These are phyloP conservation scores for Pogonocherus hispidulus DNA, from an alignment of 2,888 invertebrate species.

Conservation along the genomic window DNA sequence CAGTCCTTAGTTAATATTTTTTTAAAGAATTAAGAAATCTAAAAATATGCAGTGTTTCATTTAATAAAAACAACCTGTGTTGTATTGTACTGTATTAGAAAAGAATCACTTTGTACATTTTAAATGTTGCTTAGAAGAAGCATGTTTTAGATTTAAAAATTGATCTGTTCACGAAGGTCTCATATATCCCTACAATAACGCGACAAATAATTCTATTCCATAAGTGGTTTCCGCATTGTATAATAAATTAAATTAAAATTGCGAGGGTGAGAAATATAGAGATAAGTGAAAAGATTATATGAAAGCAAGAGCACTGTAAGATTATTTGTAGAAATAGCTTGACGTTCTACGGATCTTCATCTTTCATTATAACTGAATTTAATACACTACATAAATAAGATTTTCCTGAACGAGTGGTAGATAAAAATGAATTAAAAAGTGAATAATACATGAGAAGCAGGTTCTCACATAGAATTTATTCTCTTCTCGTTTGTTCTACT, in stretches of 20 bases:
- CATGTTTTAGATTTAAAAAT: no score
- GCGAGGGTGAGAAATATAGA: not conserved
- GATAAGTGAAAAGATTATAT: conserved; percentile 9
- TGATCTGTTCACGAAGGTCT: no score
- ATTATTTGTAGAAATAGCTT: not conserved
- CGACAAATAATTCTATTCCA: no score
- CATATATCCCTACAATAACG: no score
- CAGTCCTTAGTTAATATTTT: no score
- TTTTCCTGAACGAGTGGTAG: not conserved
- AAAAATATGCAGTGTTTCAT: no score
- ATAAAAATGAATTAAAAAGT: not conserved
- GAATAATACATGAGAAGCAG: conserved; percentile 4
- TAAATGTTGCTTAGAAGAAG: no score
- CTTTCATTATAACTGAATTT: not conserved
- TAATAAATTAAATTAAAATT: not conserved
- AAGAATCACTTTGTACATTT: no score
- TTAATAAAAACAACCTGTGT: no score
- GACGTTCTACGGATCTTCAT: not conserved
- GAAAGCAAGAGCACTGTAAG: not conserved
- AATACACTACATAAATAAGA: not conserved
- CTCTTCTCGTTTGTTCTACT: no score
- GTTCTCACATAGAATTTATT: not conserved
- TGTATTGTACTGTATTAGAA: no score
- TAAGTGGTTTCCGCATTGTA: not conserved
- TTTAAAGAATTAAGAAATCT: no score